phyloP scores from a whole-genome alignment of 2,113 vertebrate species.

The Plecotus auritus region DNA sequence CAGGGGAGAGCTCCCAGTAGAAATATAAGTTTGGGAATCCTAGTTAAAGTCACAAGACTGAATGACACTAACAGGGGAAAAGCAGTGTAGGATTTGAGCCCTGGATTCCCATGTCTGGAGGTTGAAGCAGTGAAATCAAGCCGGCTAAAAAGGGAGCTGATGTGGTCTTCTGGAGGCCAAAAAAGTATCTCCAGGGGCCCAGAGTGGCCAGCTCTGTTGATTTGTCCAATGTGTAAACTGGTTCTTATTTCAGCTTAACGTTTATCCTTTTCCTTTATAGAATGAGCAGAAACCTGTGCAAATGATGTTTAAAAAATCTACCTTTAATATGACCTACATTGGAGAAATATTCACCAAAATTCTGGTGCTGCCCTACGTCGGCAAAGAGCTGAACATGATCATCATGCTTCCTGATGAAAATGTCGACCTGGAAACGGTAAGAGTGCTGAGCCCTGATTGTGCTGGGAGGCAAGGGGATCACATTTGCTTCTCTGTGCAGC shows the following conservation, averaged over 20 bases:
- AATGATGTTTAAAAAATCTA: slow-evolving; percentile 87
- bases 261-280: slow-evolving; percentile 55
- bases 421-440: slow-evolving; percentile 68
- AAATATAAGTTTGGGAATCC: background rate
- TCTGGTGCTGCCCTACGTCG: slow-evolving; percentile 88
- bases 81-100: background rate
- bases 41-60: background rate
- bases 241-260: background rate
- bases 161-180: background rate
- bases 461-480: rapidly evolving
- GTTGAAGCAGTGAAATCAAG: background rate
- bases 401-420: slow-evolving; percentile 87
- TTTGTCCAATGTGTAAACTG: rapidly evolving
- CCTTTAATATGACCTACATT: slow-evolving; percentile 79
- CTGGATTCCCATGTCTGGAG: background rate
- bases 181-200: too few species aligned
- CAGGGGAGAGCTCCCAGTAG: background rate
- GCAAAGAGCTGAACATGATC: slow-evolving; percentile 90
- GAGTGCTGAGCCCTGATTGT: rapidly evolving
- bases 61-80: background rate
- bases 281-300: slow-evolving; percentile 83
- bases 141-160: rapidly evolving
- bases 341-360: slow-evolving; percentile 82
- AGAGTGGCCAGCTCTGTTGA: rapidly evolving
- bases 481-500: background rate